A percentile compares a stretch with the other conserved stretches of the same genome.
phyloP scores from a whole-genome alignment of 2,888 invertebrate species.

The Sarcophaga rosellei region DNA sequence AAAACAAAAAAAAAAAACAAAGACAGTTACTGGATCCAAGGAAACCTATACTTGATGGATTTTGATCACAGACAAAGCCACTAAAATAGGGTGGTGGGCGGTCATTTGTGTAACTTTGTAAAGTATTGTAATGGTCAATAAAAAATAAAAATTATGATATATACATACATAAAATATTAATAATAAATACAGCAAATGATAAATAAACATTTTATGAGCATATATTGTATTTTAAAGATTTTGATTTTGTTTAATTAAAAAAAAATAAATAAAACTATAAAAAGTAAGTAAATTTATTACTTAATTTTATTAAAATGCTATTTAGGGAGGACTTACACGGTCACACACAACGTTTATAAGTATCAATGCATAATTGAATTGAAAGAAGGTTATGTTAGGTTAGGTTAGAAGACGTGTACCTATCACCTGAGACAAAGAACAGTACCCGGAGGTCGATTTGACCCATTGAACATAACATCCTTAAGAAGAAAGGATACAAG shows the following conservation, averaged over 20 bases:
- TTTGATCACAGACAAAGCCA: no score
- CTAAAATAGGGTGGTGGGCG: no score
- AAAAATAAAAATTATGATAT: slow-evolving; percentile 17
- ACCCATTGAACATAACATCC: no score
- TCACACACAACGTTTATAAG: no score
- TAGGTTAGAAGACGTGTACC: no score
- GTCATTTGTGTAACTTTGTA: slow-evolving; percentile 49
- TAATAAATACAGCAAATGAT: background rate
- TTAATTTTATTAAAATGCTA: no score
- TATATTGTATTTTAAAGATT: slow-evolving; percentile 13
- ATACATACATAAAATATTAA: slow-evolving; percentile 24
- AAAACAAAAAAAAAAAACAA: background rate
- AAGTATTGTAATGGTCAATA: slow-evolving; percentile 59
- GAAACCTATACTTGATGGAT: no score
- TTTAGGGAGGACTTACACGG: no score
- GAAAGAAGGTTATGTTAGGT: no score
- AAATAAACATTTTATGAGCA: slow-evolving; percentile 26
- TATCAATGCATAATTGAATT: background rate
- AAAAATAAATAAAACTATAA: background rate
- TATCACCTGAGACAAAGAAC: no score
- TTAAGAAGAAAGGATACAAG: no score
- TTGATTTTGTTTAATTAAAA: background rate
- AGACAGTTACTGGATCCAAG: background rate
- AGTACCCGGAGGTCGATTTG: no score
- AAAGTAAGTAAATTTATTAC: background rate